A percentile compares a stretch with the other conserved stretches of the same genome.
Conservation (phyloP, 2,888 invertebrate species). For the Drosophila yooni region DNA sequence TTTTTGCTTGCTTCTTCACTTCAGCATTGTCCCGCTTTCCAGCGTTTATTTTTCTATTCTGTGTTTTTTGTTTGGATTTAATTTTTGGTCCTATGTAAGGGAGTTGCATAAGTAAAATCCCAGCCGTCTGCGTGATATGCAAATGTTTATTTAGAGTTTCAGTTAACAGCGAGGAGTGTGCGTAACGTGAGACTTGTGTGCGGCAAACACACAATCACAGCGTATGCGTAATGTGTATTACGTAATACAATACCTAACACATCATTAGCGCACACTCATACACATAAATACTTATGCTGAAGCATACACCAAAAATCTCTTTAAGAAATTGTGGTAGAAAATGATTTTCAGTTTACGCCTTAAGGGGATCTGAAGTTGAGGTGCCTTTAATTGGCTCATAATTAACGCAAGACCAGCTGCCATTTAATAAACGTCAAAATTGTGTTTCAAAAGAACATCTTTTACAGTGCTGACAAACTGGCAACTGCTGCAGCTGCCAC, state of each 20-base stretch:
- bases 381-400: slow-evolving; percentile 37
- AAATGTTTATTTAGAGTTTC: slow-evolving; percentile 74
- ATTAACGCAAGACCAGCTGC: slow-evolving; percentile 47
- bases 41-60: slow-evolving; percentile 4
- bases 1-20: slow-evolving; percentile 44
- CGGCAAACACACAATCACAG: background rate
- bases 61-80: background rate
- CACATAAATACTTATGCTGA: background rate
- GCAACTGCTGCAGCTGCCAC: background rate
- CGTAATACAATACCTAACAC: slow-evolving; percentile 40
- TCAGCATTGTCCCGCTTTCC: slow-evolving; percentile 18
- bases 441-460: background rate
- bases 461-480: background rate
- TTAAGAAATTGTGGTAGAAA: background rate
- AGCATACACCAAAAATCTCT: background rate
- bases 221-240: slow-evolving; percentile 51
- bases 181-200: slow-evolving; percentile 1
- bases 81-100: slow-evolving; percentile 1
- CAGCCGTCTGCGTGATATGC: slow-evolving; percentile 60
- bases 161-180: slow-evolving; percentile 35
- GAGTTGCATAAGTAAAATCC: slow-evolving; percentile 45
- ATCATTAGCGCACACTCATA: slow-evolving; percentile 51
- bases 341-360: background rate
- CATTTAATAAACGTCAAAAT: slow-evolving; percentile 8
- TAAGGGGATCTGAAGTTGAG: slow-evolving; percentile 11